Percentiles rank a stretch among this genome's conserved stretches.
phyloP scores from a whole-genome alignment of 2,113 vertebrate genomes.

The Neomonachus schauinslandi region DNA sequence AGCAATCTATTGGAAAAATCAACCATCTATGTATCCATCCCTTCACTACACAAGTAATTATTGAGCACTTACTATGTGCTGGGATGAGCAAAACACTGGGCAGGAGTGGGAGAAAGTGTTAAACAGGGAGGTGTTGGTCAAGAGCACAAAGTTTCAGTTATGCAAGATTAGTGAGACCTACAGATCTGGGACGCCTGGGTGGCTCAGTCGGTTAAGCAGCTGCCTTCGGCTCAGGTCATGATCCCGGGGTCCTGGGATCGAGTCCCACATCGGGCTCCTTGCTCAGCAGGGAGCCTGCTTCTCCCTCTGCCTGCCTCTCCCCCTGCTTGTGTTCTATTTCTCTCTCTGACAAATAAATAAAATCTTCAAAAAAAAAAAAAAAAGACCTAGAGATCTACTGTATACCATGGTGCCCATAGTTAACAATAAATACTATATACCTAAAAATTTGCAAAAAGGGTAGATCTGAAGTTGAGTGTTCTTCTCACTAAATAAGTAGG shows the following conservation, averaged over 20 bases:
- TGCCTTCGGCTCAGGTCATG: too few relatives aligned
- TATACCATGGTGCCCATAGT: background rate
- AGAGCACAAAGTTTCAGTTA: background rate
- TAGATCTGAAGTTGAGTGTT: background rate
- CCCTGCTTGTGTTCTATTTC: too few relatives aligned
- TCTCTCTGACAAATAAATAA: too few relatives aligned
- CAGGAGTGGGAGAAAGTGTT: background rate
- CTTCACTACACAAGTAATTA: slow-evolving; percentile 11
- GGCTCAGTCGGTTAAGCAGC: too few relatives aligned
- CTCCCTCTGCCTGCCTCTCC: too few relatives aligned
- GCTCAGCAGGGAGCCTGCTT: too few relatives aligned
- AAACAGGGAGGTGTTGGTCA: background rate
- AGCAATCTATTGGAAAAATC: background rate
- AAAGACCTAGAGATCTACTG: background rate
- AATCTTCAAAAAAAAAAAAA: too few relatives aligned
- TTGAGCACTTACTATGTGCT: background rate
- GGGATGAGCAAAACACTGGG: background rate
- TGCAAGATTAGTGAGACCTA: background rate
- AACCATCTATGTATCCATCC: background rate
- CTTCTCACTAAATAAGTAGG: background rate
- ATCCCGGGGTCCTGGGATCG: too few relatives aligned
- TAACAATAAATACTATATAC: background rate
- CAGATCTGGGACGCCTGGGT: background rate
- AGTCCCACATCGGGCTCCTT: too few relatives aligned
- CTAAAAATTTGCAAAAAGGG: background rate